These are phyloP conservation scores for Drosophila kanekoi DNA, from an alignment of 2,888 invertebrate genomes.

Conservation along the genomic window DNA sequence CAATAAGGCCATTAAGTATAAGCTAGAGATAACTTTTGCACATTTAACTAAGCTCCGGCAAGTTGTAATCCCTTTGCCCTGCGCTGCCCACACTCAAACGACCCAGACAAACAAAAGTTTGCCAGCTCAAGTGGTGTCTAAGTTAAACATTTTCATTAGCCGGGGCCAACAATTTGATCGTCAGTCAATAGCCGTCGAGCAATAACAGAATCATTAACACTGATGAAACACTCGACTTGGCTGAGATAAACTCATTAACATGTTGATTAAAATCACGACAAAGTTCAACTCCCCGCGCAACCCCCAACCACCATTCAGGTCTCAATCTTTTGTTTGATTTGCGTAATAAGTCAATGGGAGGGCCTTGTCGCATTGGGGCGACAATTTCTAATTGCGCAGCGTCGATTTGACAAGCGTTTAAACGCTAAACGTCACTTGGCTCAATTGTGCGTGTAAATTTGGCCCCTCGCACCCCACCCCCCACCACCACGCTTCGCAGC, in stretches of 20 bases:
- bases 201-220: constrained; percentile 49
- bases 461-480: constrained; percentile 1
- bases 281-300: constrained; percentile 43
- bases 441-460: constrained; percentile 68
- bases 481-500: neutral
- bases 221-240: constrained; percentile 33
- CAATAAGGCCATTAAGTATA: neutral
- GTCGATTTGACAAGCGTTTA: constrained; percentile 68
- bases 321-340: constrained; percentile 71
- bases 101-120: neutral
- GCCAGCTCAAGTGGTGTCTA: neutral
- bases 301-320: neutral
- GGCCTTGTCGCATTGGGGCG: constrained; percentile 16
- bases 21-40: neutral
- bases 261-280: constrained; percentile 63
- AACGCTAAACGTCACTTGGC: constrained; percentile 56
- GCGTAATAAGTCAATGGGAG: constrained; percentile 66
- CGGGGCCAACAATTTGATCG: constrained; percentile 23
- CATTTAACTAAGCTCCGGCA: constrained; percentile 12
- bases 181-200: constrained; percentile 37
- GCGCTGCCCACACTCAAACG: no score
- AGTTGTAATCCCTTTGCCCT: neutral
- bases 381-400: constrained; percentile 69
- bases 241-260: constrained; percentile 70
- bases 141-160: constrained; percentile 34